Evolutionary conservation across 2,113 vertebrate species (phyloP).

Genomic region (Empidonax alnorum): DNA sequence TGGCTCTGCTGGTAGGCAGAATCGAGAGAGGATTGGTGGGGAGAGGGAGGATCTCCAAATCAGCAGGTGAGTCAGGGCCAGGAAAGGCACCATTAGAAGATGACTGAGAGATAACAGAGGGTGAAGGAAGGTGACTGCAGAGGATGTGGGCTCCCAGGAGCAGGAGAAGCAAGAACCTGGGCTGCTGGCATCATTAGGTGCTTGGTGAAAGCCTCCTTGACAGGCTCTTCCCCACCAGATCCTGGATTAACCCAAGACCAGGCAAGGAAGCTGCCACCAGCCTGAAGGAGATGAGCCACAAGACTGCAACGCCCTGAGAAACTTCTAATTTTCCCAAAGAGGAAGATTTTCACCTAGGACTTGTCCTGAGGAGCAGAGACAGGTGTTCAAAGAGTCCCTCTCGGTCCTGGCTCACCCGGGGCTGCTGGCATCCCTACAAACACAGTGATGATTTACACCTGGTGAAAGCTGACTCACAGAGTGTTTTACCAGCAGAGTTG

Average conservation of each 20-base stretch:
- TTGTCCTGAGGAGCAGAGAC: neutral
- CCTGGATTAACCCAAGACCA: neutral
- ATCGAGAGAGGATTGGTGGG: neutral
- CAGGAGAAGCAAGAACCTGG: neutral
- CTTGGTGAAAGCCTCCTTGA: neutral
- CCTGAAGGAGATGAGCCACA: neutral
- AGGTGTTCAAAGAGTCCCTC: neutral
- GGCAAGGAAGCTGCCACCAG: neutral
- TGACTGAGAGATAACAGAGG: neutral
- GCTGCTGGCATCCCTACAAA: neutral
- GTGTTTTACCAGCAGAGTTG: neutral
- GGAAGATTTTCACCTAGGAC: neutral
- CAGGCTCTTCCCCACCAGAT: neutral
- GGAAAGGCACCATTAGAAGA: neutral
- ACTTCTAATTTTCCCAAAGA: neutral
- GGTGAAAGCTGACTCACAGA: neutral
- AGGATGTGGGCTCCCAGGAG: constrained; percentile 14
- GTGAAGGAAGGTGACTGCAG: neutral
- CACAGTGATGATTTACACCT: neutral
- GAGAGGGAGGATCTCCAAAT: neutral
- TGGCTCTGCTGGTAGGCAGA: neutral
- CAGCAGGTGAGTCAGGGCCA: neutral
- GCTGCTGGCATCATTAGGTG: neutral
- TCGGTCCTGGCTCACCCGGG: accelerated
- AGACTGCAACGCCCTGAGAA: neutral